phyloP scores from a whole-genome alignment of 2,888 invertebrate species.

The Tenthredo mesomela region DNA sequence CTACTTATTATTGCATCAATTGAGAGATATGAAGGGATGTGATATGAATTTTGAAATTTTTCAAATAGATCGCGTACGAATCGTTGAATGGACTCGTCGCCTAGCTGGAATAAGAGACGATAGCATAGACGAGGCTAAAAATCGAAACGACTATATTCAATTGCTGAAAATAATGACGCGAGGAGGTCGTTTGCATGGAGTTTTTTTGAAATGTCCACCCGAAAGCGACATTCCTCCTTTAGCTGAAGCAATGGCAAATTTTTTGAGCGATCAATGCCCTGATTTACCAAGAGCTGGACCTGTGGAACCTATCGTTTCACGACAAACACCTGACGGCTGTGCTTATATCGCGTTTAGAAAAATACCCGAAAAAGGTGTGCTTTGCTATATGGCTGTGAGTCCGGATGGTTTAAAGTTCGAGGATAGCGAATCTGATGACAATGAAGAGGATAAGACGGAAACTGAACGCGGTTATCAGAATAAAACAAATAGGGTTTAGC shows the following conservation, averaged over 20 bases:
- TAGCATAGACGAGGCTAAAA: conserved; percentile 76
- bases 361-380: conserved; percentile 79
- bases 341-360: conserved; percentile 80
- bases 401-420: conserved; percentile 67
- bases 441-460: conserved; percentile 41
- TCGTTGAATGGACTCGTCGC: conserved; percentile 80
- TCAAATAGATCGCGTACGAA: conserved; percentile 78
- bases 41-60: not conserved
- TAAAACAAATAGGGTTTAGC: not conserved
- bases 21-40: not conserved
- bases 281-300: conserved; percentile 80
- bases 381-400: conserved; percentile 81
- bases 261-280: conserved; percentile 66
- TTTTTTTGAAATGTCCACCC: conserved; percentile 79
- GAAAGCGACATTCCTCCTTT: conserved; percentile 76
- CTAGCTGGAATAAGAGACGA: conserved; percentile 77
- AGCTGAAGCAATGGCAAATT: conserved; percentile 78
- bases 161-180: conserved; percentile 79
- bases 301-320: conserved; percentile 79
- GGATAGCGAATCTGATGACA: conserved; percentile 30
- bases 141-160: conserved; percentile 80
- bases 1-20: not conserved
- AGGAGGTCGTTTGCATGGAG: conserved; percentile 78
- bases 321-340: conserved; percentile 80
- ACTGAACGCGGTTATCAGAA: not conserved